A percentile compares a stretch with the other conserved stretches of the same genome.
These are phyloP conservation scores for Sinodicranocentrus sp. DNA, from an alignment of 2,888 invertebrate species.

Conservation along the genomic window DNA sequence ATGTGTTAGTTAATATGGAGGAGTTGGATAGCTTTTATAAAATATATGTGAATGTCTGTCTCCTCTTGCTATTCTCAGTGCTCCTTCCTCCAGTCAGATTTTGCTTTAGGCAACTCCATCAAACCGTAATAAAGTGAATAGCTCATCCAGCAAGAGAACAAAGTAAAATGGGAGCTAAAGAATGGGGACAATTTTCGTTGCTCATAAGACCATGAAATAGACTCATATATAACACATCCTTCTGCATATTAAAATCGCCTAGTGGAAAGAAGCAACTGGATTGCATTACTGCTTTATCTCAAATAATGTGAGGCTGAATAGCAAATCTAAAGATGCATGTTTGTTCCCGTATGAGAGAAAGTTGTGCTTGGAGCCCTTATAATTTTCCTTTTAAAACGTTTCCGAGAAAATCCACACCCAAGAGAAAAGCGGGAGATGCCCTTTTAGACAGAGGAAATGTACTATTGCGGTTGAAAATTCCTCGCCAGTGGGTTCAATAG, in stretches of 20 bases:
- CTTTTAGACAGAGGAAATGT: neutral
- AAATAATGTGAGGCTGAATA: neutral
- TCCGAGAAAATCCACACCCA: too few relatives aligned
- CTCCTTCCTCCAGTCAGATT: conserved; percentile 12
- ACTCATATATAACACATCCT: conserved; percentile 64
- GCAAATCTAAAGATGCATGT: neutral
- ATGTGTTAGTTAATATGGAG: neutral
- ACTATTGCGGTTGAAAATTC: conserved; percentile 18
- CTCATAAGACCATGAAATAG: conserved; percentile 68
- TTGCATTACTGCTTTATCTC: conserved; percentile 4
- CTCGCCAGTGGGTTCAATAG: conserved; percentile 35
- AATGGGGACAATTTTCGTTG: conserved; percentile 64
- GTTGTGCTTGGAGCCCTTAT: too few relatives aligned
- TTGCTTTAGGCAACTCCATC: conserved; percentile 57
- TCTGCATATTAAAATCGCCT: conserved; percentile 52
- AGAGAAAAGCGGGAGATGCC: neutral
- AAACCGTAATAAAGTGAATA: conserved; percentile 58
- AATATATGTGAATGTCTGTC: neutral
- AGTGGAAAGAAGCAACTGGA: conserved; percentile 33
- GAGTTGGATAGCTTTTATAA: neutral
- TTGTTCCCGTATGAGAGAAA: too few relatives aligned
- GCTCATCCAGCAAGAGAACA: conserved; percentile 35
- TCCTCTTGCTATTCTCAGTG: neutral
- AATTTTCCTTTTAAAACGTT: too few relatives aligned
- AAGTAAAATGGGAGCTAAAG: conserved; percentile 41